These are phyloP conservation scores for Ornithoptera alexandrae DNA, from an alignment of 2,888 invertebrate species.

Conservation along the genomic window DNA sequence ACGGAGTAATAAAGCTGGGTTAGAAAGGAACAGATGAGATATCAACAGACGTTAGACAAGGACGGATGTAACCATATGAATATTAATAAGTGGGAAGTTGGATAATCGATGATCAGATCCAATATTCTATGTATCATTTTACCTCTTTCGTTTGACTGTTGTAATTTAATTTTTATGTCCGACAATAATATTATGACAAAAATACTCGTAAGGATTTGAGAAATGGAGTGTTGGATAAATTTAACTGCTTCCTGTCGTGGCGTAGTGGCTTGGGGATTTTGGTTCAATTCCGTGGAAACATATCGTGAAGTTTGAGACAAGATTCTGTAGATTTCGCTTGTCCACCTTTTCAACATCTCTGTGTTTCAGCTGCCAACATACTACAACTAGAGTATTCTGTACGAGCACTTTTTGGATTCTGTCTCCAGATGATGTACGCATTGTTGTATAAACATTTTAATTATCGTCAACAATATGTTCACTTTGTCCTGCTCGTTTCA, in stretches of 20 bases:
- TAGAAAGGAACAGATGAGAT: slow-evolving; percentile 32
- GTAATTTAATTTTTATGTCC: slow-evolving; percentile 24
- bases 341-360: too few species aligned
- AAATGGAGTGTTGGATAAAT: not conserved
- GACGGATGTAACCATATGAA: slow-evolving; percentile 37
- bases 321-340: too few species aligned
- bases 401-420: too few species aligned
- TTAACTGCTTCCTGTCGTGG: too few species aligned
- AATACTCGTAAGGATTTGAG: not conserved
- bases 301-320: too few species aligned
- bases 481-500: too few species aligned
- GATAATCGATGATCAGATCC: slow-evolving; percentile 63
- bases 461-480: too few species aligned
- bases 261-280: not conserved
- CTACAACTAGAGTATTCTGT: too few species aligned
- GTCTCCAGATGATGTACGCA: too few species aligned
- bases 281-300: too few species aligned
- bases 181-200: slow-evolving; percentile 9
- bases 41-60: slow-evolving; percentile 23
- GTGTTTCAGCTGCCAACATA: too few species aligned
- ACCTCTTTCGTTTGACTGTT: slow-evolving; percentile 37
- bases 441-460: too few species aligned
- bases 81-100: slow-evolving; percentile 41
- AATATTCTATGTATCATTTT: slow-evolving; percentile 61
- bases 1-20: slow-evolving; percentile 52